Evolutionary conservation across 1,140 invertebrate species (phyloP).

Genomic region (Lasaia peninsularis): DNA sequence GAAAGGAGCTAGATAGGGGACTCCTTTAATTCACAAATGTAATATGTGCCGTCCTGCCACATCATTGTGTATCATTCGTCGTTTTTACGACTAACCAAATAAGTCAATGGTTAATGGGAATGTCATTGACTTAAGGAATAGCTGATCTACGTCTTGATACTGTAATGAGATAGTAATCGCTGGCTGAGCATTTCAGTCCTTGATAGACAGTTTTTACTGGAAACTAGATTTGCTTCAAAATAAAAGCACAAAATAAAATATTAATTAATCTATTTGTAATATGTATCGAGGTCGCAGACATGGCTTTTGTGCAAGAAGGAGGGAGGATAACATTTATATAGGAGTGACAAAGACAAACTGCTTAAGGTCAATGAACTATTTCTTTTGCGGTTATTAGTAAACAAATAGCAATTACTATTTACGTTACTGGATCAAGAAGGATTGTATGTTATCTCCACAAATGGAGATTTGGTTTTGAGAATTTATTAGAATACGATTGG

Average conservation of each 20-base stretch:
- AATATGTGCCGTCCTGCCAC: slow-evolving; percentile 53
- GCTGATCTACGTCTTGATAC: slow-evolving; percentile 12
- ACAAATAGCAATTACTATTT: not conserved
- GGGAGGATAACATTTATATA: not conserved
- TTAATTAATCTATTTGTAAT: not conserved
- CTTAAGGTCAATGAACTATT: not conserved
- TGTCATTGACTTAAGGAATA: not conserved
- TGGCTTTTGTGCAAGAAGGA: not conserved
- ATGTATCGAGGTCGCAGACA: not conserved
- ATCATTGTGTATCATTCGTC: slow-evolving; percentile 16
- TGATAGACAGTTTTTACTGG: not conserved
- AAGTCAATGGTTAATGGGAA: not conserved
- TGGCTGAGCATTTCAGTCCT: not conserved
- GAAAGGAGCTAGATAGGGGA: slow-evolving; percentile 62
- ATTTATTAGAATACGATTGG: slow-evolving; percentile 15
- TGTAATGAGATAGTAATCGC: slow-evolving; percentile 5
- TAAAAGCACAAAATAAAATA: too few species aligned
- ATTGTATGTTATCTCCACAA: slow-evolving; percentile 58
- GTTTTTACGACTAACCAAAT: slow-evolving; percentile 5
- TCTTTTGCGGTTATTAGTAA: not conserved
- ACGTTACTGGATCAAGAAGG: slow-evolving; percentile 1
- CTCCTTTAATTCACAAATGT: slow-evolving; percentile 49
- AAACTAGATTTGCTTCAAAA: too few species aligned
- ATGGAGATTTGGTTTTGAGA: slow-evolving; percentile 46
- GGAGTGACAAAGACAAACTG: not conserved